phyloP scores from a whole-genome alignment of 2,797 vertebrate species.

The Hylomyscus alleni region DNA sequence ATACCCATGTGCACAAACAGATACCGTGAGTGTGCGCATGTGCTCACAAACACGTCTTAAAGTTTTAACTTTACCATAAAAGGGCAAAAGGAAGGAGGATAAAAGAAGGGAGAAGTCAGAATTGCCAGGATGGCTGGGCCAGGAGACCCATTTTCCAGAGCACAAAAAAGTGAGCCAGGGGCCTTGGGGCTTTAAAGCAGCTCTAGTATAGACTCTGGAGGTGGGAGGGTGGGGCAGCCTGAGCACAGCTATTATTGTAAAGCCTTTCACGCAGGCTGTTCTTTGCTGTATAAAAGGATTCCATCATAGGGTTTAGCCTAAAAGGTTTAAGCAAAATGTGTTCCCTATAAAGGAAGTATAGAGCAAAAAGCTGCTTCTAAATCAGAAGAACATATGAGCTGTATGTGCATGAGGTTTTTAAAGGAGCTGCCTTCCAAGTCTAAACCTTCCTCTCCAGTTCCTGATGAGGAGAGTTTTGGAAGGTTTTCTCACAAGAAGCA shows the following conservation, averaged over 20 bases:
- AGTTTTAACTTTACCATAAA: background rate
- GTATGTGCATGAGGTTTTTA: background rate
- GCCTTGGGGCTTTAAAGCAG: background rate
- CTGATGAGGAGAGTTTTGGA: background rate
- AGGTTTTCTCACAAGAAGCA: slow-evolving; percentile 2
- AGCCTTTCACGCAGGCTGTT: background rate
- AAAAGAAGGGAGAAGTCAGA: background rate
- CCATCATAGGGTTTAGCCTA: background rate
- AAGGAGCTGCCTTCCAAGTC: slow-evolving; percentile 6
- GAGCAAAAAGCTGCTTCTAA: slow-evolving; percentile 45
- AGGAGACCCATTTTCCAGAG: background rate
- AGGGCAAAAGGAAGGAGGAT: background rate
- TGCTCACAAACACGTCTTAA: background rate
- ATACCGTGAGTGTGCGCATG: background rate
- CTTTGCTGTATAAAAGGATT: slow-evolving; percentile 55
- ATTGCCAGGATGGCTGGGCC: background rate
- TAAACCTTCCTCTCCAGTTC: background rate
- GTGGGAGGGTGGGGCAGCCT: background rate
- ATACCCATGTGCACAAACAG: background rate
- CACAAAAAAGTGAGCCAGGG: background rate
- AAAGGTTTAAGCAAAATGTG: slow-evolving; percentile 67
- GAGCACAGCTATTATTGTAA: background rate
- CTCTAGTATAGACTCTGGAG: background rate
- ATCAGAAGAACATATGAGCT: slow-evolving; percentile 31
- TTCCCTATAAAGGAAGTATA: slow-evolving; percentile 51